Percentiles rank a stretch among this genome's conserved stretches.
phyloP scores from a whole-genome alignment of 2,113 vertebrate genomes.

The Bujurquina vittata region DNA sequence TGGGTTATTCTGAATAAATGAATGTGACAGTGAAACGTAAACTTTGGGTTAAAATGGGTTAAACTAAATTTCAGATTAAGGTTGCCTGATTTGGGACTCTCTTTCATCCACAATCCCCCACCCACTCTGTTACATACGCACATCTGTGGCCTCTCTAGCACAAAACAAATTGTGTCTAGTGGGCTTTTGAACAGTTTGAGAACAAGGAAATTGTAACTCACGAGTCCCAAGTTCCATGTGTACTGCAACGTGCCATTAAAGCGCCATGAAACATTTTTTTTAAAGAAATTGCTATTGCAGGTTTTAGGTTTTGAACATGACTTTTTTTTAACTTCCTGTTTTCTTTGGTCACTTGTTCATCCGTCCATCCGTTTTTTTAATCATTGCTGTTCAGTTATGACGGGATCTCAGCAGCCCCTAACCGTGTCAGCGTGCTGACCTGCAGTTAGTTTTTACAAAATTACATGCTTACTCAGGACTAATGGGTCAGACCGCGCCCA shows the following conservation, averaged over 20 bases:
- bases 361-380: too few species aligned
- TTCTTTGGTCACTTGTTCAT: too few species aligned
- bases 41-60: background rate
- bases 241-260: background rate
- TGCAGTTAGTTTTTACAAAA: background rate
- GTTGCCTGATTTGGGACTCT: background rate
- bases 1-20: conserved; percentile 15
- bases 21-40: background rate
- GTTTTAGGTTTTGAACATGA: background rate
- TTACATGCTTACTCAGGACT: background rate
- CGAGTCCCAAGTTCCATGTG: background rate
- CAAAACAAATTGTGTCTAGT: background rate
- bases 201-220: background rate
- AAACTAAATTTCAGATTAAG: background rate
- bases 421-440: background rate
- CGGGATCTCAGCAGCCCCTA: background rate
- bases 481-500: background rate
- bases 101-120: background rate
- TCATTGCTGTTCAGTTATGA: background rate
- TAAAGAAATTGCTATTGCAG: conserved; percentile 8
- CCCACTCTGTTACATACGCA: conserved; percentile 1
- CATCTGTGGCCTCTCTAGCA: background rate
- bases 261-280: background rate
- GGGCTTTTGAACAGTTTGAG: background rate
- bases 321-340: background rate